Base-by-base conservation (phyloP, 2,113 vertebrate genomes). In the Anarhynchus alexandrinus region DNA sequence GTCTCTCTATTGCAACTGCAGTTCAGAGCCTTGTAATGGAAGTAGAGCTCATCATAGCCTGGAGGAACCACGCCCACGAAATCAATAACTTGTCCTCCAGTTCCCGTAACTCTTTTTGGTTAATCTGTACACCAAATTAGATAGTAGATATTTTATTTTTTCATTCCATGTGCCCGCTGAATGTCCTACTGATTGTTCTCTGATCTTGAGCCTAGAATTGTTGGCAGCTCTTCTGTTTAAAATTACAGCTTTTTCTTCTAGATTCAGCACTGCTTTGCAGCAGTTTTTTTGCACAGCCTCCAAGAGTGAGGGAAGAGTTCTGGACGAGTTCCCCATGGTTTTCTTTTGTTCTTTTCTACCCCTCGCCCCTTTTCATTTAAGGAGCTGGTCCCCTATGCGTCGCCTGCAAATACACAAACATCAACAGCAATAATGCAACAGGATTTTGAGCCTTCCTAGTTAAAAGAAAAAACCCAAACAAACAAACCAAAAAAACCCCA, bases 281-380 rank as follows among this genome's bases (percentile, higher is more conserved):
- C 71, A 15, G 15, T 34, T 22, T 21, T 61, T 64, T 57, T 69
- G 70, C 18, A 10, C 55, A 65, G 29, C 36, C n/a, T 91, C 34
- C n/a, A 54, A 42, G 70, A 67, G 8, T 29, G 16, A 77, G 21
- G 57, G 25, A 45, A 58, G 69, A 73, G 58, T 64, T 57, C 58
- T 81, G 47, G 30, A 47, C 0, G 0, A 1, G 1, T 59, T 64
- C 43, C n/a, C 71, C 23, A 6, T 1, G 2, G 16, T 59, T 86
- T 94, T 14, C 42, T 82, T 86, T 55, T 51, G 66, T 70, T 64
- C 66, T 83, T 58, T n/a, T 64, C n/a, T 52, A 49, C 15, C 43
- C 29, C 4, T 49, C 14, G 0, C 13, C 14, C 72, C 38, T 84
- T 78, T 78, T 78, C 17, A 19, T 79, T 69, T 42, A 52, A 67